Percentiles rank a stretch among this genome's conserved stretches.
These are phyloP conservation scores for Propsilocerus akamusi DNA, from an alignment of 1,140 invertebrate species.

Conservation along the genomic window DNA sequence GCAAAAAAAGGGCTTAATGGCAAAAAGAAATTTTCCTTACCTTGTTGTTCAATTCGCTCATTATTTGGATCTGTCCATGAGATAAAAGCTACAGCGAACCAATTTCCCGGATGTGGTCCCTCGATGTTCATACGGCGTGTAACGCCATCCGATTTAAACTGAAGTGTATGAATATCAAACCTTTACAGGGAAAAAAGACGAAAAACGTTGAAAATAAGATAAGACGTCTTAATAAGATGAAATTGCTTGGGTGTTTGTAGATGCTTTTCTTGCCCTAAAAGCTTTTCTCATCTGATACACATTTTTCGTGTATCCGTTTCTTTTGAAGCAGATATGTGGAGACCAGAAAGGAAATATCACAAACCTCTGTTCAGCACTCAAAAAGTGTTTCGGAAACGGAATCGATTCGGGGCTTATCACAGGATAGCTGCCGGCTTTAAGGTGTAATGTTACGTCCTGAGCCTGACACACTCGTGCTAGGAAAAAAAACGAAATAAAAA, in stretches of 20 bases:
- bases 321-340: too few relatives aligned
- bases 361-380: slow-evolving; percentile 26
- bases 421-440: slow-evolving; percentile 58
- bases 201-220: slow-evolving; percentile 7
- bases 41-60: slow-evolving; percentile 50
- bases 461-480: slow-evolving; percentile 26
- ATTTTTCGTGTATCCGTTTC: too few relatives aligned
- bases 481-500: neutral
- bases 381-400: slow-evolving; percentile 41
- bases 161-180: slow-evolving; percentile 19
- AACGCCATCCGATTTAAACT: slow-evolving; percentile 28
- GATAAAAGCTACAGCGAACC: slow-evolving; percentile 60
- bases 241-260: too few relatives aligned
- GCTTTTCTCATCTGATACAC: too few relatives aligned
- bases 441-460: slow-evolving; percentile 36
- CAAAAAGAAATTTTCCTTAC: slow-evolving; percentile 24
- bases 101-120: slow-evolving; percentile 50
- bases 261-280: too few relatives aligned
- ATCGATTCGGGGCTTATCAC: slow-evolving; percentile 57
- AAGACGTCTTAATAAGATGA: too few relatives aligned
- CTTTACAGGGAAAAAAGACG: slow-evolving; percentile 5
- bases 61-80: slow-evolving; percentile 49
- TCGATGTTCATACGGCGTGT: slow-evolving; percentile 31
- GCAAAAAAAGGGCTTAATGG: too few relatives aligned
- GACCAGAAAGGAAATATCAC: too few relatives aligned